Conservation (phyloP, 92 coral and sea anemone genomes). For the Umimayanthus kanabou region DNA sequence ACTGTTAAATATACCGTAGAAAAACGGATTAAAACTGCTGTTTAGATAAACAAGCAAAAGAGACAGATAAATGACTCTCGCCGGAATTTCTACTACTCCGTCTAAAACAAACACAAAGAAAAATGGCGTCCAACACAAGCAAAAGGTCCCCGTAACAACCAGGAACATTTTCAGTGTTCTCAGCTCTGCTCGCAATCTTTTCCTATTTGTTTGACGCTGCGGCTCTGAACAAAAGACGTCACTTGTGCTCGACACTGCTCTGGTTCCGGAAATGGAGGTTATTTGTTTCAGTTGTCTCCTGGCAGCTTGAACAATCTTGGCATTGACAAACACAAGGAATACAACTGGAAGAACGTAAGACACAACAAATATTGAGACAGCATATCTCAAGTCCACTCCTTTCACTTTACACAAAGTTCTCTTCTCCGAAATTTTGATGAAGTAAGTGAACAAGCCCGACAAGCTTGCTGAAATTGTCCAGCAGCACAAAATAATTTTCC, state of each 20-base stretch:
- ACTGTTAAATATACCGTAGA: slow-evolving; percentile 1
- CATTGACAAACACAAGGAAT: slow-evolving; percentile 10
- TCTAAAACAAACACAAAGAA: not conserved
- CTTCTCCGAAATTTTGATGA: not conserved
- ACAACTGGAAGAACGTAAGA: not conserved
- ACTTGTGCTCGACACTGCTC: not conserved
- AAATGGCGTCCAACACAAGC: slow-evolving; percentile 14
- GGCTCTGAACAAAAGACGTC: no score
- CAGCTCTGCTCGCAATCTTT: not conserved
- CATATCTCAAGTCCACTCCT: slow-evolving; percentile 6
- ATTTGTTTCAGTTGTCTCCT: slow-evolving; percentile 4
- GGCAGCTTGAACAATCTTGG: slow-evolving; percentile 15
- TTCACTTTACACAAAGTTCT: slow-evolving; percentile 2
- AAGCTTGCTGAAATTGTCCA: slow-evolving; percentile 12
- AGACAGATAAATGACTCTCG: not conserved
- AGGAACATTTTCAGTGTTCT: slow-evolving; percentile 16
- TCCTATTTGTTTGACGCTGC: not conserved
- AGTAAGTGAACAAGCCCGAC: not conserved
- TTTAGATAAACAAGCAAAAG: slow-evolving; percentile 17
- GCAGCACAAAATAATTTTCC: not conserved
- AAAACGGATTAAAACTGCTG: slow-evolving; percentile 8
- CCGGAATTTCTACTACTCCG: not conserved
- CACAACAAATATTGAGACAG: not conserved
- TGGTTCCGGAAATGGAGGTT: not conserved
- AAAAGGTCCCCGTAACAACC: slow-evolving; percentile 7